Base-by-base conservation (phyloP, 2,113 vertebrate species). In the Manacus vitellinus region DNA sequence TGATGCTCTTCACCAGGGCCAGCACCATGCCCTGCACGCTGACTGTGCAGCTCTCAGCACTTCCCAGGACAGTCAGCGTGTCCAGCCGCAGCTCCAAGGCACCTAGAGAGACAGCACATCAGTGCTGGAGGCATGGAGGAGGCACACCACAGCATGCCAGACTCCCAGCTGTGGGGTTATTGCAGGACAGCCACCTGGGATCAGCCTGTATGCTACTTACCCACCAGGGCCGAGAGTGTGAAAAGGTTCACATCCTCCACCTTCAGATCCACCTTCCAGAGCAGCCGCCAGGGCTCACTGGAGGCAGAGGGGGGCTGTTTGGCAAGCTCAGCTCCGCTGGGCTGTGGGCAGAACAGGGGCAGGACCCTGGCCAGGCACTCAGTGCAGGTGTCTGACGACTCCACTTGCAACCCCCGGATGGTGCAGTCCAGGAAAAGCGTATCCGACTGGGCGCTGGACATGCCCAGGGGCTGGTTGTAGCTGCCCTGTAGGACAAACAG, bases 221-320 rank as follows among this genome's bases (percentile, higher is more conserved):
- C 99, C 91, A 99, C 99, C 43, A 99, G 33, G 30, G 98, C 98
- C 3, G 99, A 99, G 68, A 99, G 96, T 0, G 99, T 99, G 96
- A 99, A 99, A 81, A 99, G 95, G 70, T 99, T 99, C 83, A 99
- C 98, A 0, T 99, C 99, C 58, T 99, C 99, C 96, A 99, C 98
- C 95, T 98, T 98, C 85, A 99, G 97, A 85, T 99, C 98, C 88
- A 99, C 97, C 89, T 99, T 99, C 97, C 99, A 99, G 52, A 99
- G 97, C 78, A 99, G 95, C 4, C 80, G 97, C 66, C 96, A 79
- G 51, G 96, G 94, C 17, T 98, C 98, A 0, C 74, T 91, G 46
- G 85, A 78, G 55, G 97, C 63, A 70, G 95, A 85, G 5, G 79
- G 41, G 0, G 6, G 58, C 35, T 97, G 82, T 75, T 85, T 80